These are phyloP conservation scores for Xenopus petersii DNA, from an alignment of 2,797 vertebrate genomes.

Conservation along the genomic window DNA sequence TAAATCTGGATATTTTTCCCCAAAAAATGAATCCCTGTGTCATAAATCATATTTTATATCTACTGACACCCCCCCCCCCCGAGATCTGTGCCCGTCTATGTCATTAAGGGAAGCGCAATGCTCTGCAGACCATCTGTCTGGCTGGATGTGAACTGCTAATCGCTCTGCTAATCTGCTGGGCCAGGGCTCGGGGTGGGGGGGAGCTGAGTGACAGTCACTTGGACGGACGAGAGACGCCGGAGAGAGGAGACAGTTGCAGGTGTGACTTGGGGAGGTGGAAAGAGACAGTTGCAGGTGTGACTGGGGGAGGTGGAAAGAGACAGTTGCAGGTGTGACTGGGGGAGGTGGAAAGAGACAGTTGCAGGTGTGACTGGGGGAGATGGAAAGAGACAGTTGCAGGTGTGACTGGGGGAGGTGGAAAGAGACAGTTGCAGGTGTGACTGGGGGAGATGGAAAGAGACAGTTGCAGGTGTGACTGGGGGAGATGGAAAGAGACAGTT, in stretches of 20 bases:
- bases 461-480: slow-evolving; percentile 20
- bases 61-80: too few species aligned
- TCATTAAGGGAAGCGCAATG: slow-evolving; percentile 1
- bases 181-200: slow-evolving; percentile 3
- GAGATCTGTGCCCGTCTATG: too few species aligned
- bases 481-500: neutral
- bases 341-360: neutral
- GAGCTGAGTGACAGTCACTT: slow-evolving; percentile 12
- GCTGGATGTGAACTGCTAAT: slow-evolving; percentile 49
- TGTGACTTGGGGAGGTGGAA: slow-evolving; percentile 6
- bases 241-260: slow-evolving; percentile 20
- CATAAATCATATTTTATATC: too few species aligned
- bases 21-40: too few species aligned
- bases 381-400: neutral
- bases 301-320: neutral
- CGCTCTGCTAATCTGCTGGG: slow-evolving; percentile 34
- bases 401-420: neutral
- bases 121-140: slow-evolving; percentile 45
- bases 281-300: slow-evolving; percentile 24
- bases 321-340: slow-evolving; percentile 19
- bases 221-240: slow-evolving; percentile 21
- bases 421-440: slow-evolving; percentile 24
- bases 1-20: too few species aligned
- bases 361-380: neutral
- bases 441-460: neutral